Evolutionary conservation across 2,113 vertebrate species (phyloP).

Genomic region (cat (Felis catus)): DNA sequence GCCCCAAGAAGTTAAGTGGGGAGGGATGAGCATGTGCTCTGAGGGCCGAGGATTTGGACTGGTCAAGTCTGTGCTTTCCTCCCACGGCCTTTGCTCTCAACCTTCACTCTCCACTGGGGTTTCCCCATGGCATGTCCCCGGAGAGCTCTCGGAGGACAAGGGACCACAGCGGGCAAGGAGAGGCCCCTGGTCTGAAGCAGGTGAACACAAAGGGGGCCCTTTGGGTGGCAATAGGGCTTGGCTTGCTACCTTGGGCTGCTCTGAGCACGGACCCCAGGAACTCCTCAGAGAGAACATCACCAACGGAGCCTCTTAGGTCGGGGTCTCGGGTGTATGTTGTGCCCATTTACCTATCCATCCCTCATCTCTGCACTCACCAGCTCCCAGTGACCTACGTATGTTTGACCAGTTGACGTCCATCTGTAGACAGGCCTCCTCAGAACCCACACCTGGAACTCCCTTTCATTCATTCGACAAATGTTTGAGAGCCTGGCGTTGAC

Average conservation of each 20-base stretch:
- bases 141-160: neutral
- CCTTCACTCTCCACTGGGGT: neutral
- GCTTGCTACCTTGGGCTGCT: neutral
- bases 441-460: neutral
- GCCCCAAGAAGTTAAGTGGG: no score
- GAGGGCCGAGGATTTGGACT: neutral
- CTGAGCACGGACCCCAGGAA: neutral
- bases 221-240: neutral
- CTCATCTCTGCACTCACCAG: neutral
- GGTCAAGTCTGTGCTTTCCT: neutral
- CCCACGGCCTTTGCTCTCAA: neutral
- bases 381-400: accelerated
- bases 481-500: neutral
- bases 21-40: accelerated
- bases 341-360: neutral
- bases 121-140: neutral
- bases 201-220: neutral
- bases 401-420: neutral
- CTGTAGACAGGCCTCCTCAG: neutral
- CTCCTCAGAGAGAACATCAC: neutral
- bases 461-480: neutral
- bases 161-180: accelerated
- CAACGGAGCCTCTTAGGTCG: neutral
- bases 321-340: no score
- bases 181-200: neutral